phyloP scores from a whole-genome alignment of 2,888 invertebrate genomes.

The Athalia circularis region DNA sequence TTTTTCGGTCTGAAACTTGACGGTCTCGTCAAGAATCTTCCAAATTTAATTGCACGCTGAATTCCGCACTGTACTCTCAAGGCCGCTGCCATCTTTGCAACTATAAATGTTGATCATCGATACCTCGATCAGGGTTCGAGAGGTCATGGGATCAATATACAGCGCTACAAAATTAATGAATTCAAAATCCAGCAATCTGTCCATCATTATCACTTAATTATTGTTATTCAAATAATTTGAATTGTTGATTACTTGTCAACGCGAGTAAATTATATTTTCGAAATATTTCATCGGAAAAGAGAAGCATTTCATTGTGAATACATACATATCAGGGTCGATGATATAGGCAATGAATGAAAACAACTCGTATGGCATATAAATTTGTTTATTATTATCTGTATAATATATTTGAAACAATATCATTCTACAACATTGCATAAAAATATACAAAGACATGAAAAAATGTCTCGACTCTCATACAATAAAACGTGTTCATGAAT shows the following conservation, averaged over 20 bases:
- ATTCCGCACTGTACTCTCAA: slow-evolving; percentile 62
- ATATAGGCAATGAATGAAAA: slow-evolving; percentile 36
- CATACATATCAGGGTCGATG: slow-evolving; percentile 29
- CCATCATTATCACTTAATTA: background rate
- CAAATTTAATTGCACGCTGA: slow-evolving; percentile 60
- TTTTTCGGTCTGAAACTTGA: slow-evolving; percentile 54
- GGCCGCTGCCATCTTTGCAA: slow-evolving; percentile 63
- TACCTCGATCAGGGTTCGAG: background rate
- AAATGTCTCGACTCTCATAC: slow-evolving; percentile 73
- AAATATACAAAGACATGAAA: slow-evolving; percentile 75
- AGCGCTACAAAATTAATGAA: background rate
- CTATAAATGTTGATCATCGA: background rate
- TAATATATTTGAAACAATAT: slow-evolving; percentile 74
- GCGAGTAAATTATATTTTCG: background rate
- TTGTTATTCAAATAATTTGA: too few relatives aligned
- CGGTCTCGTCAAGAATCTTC: slow-evolving; percentile 61
- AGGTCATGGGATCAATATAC: background rate
- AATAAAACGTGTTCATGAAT: slow-evolving; percentile 72
- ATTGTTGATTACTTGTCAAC: too few relatives aligned
- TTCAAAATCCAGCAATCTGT: background rate
- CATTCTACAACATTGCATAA: slow-evolving; percentile 74
- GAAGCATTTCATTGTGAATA: too few relatives aligned
- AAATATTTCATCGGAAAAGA: background rate
- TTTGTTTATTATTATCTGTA: slow-evolving; percentile 74
- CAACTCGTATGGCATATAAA: slow-evolving; percentile 68